phyloP scores from a whole-genome alignment of 2,888 invertebrate genomes.

The Bhutanitis thaidina region DNA sequence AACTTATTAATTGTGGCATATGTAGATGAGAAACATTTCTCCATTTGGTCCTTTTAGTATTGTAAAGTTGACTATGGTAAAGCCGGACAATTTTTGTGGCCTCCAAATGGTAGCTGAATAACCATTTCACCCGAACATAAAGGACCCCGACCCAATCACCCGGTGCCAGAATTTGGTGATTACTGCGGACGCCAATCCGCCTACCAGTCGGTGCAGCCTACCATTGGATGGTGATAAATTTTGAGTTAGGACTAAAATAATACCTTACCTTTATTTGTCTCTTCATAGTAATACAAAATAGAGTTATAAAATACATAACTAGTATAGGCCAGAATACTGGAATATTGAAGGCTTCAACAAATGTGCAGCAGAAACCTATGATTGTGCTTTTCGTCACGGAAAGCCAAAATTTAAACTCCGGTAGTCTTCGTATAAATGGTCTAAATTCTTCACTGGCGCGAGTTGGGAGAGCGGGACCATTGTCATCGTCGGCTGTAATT shows the following conservation, averaged over 20 bases:
- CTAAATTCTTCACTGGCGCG: conserved; percentile 98
- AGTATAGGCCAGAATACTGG: conserved; percentile 99
- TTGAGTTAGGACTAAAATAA: neutral
- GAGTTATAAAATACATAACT: conserved; percentile 99
- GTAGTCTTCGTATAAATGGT: conserved; percentile 97
- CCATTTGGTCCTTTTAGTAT: neutral
- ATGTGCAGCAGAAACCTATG: conserved; percentile 94
- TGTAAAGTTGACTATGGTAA: no score
- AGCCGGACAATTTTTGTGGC: no score
- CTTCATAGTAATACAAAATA: conserved; percentile 99
- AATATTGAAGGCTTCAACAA: conserved; percentile 98
- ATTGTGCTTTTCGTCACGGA: conserved; percentile 96
- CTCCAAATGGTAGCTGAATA: no score
- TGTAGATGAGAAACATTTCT: no score
- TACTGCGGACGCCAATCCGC: no score
- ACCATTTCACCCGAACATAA: no score
- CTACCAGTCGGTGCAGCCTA: no score
- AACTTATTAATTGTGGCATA: no score
- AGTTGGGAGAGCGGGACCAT: conserved; percentile 96
- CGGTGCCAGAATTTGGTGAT: no score
- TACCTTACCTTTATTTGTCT: conserved; percentile 96
- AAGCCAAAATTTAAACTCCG: conserved; percentile 99
- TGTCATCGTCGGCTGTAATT: conserved; percentile 81
- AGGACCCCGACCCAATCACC: no score
- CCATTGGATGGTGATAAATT: neutral